Base-by-base conservation (phyloP, 2,888 invertebrate genomes). In the Phorcus lineatus region DNA sequence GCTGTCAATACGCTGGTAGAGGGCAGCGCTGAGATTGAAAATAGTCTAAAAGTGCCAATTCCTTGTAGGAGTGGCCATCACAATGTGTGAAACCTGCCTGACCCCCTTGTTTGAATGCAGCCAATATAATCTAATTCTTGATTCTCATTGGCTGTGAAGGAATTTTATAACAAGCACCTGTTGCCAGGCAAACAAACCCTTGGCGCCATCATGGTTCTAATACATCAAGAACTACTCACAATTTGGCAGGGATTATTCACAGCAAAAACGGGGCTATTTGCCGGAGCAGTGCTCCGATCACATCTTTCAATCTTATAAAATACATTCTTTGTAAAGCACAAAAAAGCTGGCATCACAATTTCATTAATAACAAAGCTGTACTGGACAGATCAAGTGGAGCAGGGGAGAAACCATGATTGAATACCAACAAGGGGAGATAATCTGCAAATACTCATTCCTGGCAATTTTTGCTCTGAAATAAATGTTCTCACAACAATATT, bases 111-210 rank as follows among this genome's bases (percentile, higher is more conserved):
- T 62, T 62, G 62, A 62, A 62, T 62, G 24, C 62, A 22, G 62
- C 62, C 62, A 62, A 62, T 28, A 62, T 62, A 62, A 62, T 62
- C 62, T 62, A 13, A 62, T 62, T 62, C 62, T 62, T 24, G 62
- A 28, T 62, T 62, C 62, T 62, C 28, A 62, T 62, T 62, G 62
- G 62, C 62, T 28, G 11, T 62, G 28, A 28, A 62, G 24, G 62
- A 62, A 62, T 62, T 24, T 62, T 24, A 62, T 62, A 62, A 62
- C 62, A 62, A 62, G 62, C 62, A 62, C 62, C 62, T 62, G 62
- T 62, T 62, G 62, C 62, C 24, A 28, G 28, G 28, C 28, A 62
- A 62, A 62, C 62, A 62, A 62, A 62, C 62, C 62, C 24, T 62
- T 17, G 62, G 62, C 62, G 62, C 62, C 62, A 62, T 62, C 7